phyloP scores from a whole-genome alignment of 2,888 invertebrate genomes.

The Zaprionus obscuricornis region DNA sequence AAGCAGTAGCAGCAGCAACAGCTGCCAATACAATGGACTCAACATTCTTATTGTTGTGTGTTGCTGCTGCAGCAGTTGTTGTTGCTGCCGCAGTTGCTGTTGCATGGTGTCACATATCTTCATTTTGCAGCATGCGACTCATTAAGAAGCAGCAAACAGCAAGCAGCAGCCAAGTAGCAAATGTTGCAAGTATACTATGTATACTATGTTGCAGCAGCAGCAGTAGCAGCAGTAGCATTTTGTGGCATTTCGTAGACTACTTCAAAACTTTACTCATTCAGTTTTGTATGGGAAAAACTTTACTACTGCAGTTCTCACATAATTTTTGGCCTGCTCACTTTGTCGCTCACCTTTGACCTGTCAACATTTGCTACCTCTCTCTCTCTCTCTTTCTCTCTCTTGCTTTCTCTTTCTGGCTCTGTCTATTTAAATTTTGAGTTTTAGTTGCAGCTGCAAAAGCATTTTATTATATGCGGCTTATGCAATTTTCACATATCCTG shows the following conservation, averaged over 20 bases:
- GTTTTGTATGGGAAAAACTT: too few species aligned
- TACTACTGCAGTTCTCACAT: slow-evolving; percentile 5
- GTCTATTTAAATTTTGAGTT: too few species aligned
- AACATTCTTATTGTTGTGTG: slow-evolving; percentile 20
- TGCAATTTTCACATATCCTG: slow-evolving; percentile 68
- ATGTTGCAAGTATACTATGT: slow-evolving; percentile 6
- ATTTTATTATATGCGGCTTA: slow-evolving; percentile 66
- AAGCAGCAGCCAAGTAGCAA: slow-evolving; percentile 11
- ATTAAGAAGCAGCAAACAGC: slow-evolving; percentile 38
- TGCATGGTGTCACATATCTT: slow-evolving; percentile 33
- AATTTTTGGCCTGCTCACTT: background rate
- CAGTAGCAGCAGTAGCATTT: too few species aligned
- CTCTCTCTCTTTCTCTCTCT: slow-evolving; percentile 14
- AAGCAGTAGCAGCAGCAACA: slow-evolving; percentile 26
- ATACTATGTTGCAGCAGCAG: too few species aligned
- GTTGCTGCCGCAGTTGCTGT: slow-evolving; percentile 14
- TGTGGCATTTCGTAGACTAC: too few species aligned
- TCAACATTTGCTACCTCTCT: slow-evolving; percentile 15
- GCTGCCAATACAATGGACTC: slow-evolving; percentile 44
- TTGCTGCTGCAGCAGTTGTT: slow-evolving; percentile 9
- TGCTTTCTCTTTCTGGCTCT: slow-evolving; percentile 24
- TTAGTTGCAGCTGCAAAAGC: slow-evolving; percentile 36
- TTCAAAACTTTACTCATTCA: slow-evolving; percentile 36
- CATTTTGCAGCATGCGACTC: slow-evolving; percentile 47
- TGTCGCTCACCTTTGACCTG: slow-evolving; percentile 53